Evolutionary conservation across 1,140 invertebrate species (phyloP).

Genomic region (Heliconius nattereri): DNA sequence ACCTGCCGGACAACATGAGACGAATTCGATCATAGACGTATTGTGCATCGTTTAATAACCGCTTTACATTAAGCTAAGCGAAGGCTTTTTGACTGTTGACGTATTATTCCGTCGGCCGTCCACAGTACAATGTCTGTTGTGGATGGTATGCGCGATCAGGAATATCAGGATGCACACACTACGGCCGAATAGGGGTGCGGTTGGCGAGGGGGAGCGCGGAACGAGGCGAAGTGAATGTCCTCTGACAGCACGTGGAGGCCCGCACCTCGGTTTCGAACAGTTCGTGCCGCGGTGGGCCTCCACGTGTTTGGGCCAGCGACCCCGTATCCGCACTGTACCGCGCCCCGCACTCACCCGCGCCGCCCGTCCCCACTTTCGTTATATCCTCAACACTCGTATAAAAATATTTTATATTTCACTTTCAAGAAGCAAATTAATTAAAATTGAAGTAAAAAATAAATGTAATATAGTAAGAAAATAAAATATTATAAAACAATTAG

Average conservation of each 20-base stretch:
- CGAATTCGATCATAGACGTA: constrained; percentile 41
- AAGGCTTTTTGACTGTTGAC: constrained; percentile 22
- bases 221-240: constrained; percentile 74
- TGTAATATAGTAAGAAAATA: not conserved
- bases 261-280: constrained; percentile 68
- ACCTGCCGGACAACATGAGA: constrained; percentile 58
- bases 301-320: constrained; percentile 75
- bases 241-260: constrained; percentile 76
- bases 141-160: constrained; percentile 69
- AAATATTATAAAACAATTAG: not conserved
- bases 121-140: constrained; percentile 66
- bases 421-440: constrained; percentile 9
- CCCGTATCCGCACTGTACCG: constrained; percentile 58
- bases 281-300: constrained; percentile 75
- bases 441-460: not conserved
- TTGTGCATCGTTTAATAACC: constrained; percentile 25
- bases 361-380: constrained; percentile 58
- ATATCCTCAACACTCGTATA: constrained; percentile 36
- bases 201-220: constrained; percentile 53
- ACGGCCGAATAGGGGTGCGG: constrained; percentile 51
- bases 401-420: constrained; percentile 31
- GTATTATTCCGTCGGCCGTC: constrained; percentile 55
- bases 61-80: constrained; percentile 19
- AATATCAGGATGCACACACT: constrained; percentile 73
- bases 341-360: constrained; percentile 53